phyloP scores from a whole-genome alignment of 2,888 invertebrate species.

The Amorpha juglandis region DNA sequence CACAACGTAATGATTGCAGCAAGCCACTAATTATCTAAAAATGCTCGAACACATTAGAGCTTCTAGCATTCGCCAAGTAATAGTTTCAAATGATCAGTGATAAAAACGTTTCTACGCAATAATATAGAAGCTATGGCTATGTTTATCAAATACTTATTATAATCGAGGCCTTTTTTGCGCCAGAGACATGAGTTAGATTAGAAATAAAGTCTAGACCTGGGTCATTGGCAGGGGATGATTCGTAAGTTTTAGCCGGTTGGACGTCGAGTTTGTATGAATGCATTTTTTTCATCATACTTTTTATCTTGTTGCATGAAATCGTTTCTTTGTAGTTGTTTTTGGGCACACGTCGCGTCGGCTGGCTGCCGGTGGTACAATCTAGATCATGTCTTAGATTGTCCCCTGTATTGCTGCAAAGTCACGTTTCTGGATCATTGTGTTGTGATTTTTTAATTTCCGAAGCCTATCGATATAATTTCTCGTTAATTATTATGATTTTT shows the following conservation, averaged over 20 bases:
- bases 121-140: constrained; percentile 51
- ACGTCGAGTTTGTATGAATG: constrained; percentile 59
- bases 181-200: constrained; percentile 51
- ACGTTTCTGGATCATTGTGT: constrained; percentile 71
- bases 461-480: constrained; percentile 70
- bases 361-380: constrained; percentile 77
- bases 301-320: constrained; percentile 68
- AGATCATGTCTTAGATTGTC: constrained; percentile 81
- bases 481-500: constrained; percentile 70
- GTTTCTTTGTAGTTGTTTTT: constrained; percentile 77
- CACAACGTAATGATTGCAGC: constrained; percentile 55
- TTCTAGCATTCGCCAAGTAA: constrained; percentile 62
- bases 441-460: constrained; percentile 68
- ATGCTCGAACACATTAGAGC: constrained; percentile 57
- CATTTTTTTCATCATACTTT: constrained; percentile 66
- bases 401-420: constrained; percentile 72
- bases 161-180: constrained; percentile 50
- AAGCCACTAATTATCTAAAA: constrained; percentile 62
- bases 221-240: constrained; percentile 82
- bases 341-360: constrained; percentile 63
- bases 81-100: constrained; percentile 59
- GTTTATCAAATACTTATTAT: constrained; percentile 69
- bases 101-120: constrained; percentile 62
- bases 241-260: constrained; percentile 63
- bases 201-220: constrained; percentile 70